phyloP scores from a whole-genome alignment of 2,888 invertebrate species.

The Saturnia pavonia region DNA sequence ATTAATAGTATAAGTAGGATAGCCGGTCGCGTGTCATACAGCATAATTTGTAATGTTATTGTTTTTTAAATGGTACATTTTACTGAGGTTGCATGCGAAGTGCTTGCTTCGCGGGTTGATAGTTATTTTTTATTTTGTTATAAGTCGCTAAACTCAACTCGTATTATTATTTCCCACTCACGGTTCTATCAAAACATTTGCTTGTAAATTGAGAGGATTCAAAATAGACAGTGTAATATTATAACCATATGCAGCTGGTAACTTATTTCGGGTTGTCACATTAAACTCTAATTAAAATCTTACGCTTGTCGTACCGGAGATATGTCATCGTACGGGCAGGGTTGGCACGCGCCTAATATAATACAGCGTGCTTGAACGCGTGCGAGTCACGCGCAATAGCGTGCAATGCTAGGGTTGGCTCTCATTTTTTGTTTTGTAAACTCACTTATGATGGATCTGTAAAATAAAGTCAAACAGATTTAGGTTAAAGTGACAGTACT shows the following conservation, averaged over 20 bases:
- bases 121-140: no score
- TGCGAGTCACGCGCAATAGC: constrained; percentile 38
- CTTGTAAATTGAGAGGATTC: constrained; percentile 11
- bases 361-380: constrained; percentile 22
- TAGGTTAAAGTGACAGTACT: no score
- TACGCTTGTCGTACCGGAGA: constrained; percentile 16
- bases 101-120: no score
- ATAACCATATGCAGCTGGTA: constrained; percentile 10
- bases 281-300: constrained; percentile 16
- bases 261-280: constrained; percentile 14
- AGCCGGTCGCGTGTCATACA: no score
- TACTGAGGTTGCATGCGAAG: no score
- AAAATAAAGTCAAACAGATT: no score
- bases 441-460: background rate
- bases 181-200: constrained; percentile 9
- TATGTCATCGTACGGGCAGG: constrained; percentile 12
- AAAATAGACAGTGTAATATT: constrained; percentile 4
- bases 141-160: background rate
- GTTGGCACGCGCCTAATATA: constrained; percentile 27
- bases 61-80: no score
- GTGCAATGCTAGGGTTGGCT: constrained; percentile 30
- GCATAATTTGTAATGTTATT: no score
- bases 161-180: background rate
- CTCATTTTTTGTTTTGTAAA: background rate
- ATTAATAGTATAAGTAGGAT: no score